Base-by-base conservation (phyloP, 92 coral and sea anemone species). In the Porites evermanni region DNA sequence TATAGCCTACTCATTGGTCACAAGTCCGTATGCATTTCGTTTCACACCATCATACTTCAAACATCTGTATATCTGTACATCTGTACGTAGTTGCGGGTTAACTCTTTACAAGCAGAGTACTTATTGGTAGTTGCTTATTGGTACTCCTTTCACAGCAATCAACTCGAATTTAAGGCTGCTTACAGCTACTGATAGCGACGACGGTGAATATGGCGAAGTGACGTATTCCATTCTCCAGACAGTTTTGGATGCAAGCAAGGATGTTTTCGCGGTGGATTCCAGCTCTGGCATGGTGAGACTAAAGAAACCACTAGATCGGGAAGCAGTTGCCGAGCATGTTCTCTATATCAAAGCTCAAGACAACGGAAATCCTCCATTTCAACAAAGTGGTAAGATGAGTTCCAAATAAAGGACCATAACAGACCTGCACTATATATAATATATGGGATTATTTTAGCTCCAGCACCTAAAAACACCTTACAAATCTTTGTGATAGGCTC, bases 281-380 rank as follows among this genome's bases (percentile, higher is more conserved):
- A 77, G 78, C 68, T 88, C 85, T 17, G 98, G 98, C 60, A 81
- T 65, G 82, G 76, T 94, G 68, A 85, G 73, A 1, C 82, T 92
- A 1, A 81, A 85, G 64, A 79, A 70, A 12, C 68, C 53, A 12
- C 88, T 94, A 61, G 94, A 94, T 88, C 82, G 88, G 13, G 98
- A 94, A 74, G 87, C 86, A 23, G 78, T 88, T 17, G 58, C 81
- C 4, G 79, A 89, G 61, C 98, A 94, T 66, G 85, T 86, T 38
- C 75, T 94, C 58, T 94, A 90, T 60, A 80, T 92, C 50, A 88
- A 65, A 83, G 98, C 95, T 2, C 87, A 81, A 81, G 95, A 94
- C 74, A 66, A 64, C 38, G 87, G 85, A 8, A 82, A 63, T 7
- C 75, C 87, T 38, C 19, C 85, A 51, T 82, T 86, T 13, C 84